These are phyloP conservation scores for Nomada hirtipes DNA, from an alignment of 2,888 invertebrate species.

Conservation along the genomic window DNA sequence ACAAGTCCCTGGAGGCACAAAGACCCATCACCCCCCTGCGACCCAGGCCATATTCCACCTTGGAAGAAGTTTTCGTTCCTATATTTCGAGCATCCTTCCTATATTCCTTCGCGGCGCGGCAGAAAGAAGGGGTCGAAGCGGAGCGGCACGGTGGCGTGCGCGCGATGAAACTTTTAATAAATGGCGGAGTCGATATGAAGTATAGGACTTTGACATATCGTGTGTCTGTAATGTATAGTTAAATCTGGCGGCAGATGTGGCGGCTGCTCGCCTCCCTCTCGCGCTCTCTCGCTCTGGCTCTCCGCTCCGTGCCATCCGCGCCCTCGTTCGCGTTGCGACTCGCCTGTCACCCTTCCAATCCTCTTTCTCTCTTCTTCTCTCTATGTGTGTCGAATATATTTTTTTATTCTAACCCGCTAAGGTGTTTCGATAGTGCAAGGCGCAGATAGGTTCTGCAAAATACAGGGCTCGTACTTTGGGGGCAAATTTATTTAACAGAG, in stretches of 20 bases:
- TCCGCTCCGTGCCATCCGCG: conserved; percentile 59
- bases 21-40: conserved; percentile 28
- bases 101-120: conserved; percentile 63
- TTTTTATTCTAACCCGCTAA: conserved; percentile 56
- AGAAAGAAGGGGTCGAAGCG: conserved; percentile 68
- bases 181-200: conserved; percentile 85
- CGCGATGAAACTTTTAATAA: conserved; percentile 85
- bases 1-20: conserved; percentile 44
- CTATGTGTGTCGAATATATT: conserved; percentile 30
- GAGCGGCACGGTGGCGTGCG: conserved; percentile 70
- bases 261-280: conserved; percentile 76
- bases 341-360: conserved; percentile 57
- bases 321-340: conserved; percentile 55
- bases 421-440: conserved; percentile 48
- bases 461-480: not conserved
- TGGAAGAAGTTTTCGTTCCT: conserved; percentile 68
- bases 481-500: too few relatives aligned
- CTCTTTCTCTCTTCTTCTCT: not conserved
- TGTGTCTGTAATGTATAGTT: conserved; percentile 85
- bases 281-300: conserved; percentile 62
- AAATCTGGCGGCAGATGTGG: conserved; percentile 84
- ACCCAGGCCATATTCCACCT: conserved; percentile 43
- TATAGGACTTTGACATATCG: conserved; percentile 85
- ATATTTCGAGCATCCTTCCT: conserved; percentile 76
- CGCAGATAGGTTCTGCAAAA: not conserved